Base-by-base conservation (phyloP, 1,140 invertebrate species). In the Nephila pilipes region DNA sequence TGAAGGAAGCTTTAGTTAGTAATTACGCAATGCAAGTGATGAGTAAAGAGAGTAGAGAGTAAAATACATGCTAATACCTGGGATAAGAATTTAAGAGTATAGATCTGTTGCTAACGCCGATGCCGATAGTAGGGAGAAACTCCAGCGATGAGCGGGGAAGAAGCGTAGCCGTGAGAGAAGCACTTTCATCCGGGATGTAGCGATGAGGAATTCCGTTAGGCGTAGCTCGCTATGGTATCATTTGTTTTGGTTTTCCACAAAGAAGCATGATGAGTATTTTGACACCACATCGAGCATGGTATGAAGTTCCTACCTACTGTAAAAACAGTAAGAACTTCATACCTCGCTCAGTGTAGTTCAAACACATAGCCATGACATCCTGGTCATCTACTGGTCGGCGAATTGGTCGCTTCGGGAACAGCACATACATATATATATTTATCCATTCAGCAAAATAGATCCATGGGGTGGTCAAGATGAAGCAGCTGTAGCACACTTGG, bases 251-350 rank as follows among this genome's bases (percentile, higher is more conserved):
- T 80, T 36, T 55, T 8, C 38, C 20, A 38, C 46, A n/a, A 3
- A 29, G 32, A 29, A 55, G 29, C 10, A 57, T 36, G 89, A 36
- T 25, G 87, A 63, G n/a, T n/a, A 18, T 16, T 85, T 85, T 85
- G 79, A 80, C 36, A 79, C 87, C 88, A 93, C 88, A 65, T 22
- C 93, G 93, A 94, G 93, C 93, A 94, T 94, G 93, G 93, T 94
- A 94, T 94, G 93, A 94, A 94, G 93, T 94, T 94, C 93, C 93
- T 94, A 94, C 93, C 93, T 94, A 87, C 90, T 94, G 83, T 92
- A 87, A 87, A 32, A 89, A 94, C 93, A 94, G 93, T 94, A 94
- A 94, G 93, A 94, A 94, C 93, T 94, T 90, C 93, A 94, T 88
- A 94, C 93, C 93, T 94, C 93, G 93, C 93, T 94, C 89, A 83